Percentiles rank a stretch among this genome's conserved stretches.
Conservation (phyloP, 2,888 invertebrate species). For the Zele albiditarsus region DNA sequence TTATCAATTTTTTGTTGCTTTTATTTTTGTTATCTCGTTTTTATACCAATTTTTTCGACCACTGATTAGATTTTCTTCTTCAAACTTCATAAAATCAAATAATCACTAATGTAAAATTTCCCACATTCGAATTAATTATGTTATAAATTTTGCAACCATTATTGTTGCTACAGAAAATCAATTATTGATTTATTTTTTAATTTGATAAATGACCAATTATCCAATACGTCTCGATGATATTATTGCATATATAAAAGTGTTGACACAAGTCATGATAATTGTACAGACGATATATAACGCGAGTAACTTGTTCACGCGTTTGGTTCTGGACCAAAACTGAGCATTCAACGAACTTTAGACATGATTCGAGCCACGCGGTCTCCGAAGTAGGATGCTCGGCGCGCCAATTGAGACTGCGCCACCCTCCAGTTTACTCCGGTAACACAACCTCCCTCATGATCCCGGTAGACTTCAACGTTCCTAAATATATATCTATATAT, state of each 20-base stretch:
- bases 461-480: slow-evolving; percentile 35
- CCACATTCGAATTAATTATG: no score
- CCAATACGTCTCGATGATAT: not conserved
- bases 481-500: slow-evolving; percentile 22
- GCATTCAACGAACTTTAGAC: slow-evolving; percentile 51
- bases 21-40: not conserved
- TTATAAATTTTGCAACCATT: no score
- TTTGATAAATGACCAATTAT: not conserved
- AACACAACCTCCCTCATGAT: slow-evolving; percentile 56
- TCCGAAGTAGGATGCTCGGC: slow-evolving; percentile 64
- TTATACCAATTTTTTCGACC: no score
- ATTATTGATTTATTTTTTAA: not conserved
- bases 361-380: slow-evolving; percentile 56
- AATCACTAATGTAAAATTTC: no score
- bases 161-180: no score
- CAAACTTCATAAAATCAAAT: no score
- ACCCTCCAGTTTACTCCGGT: slow-evolving; percentile 56
- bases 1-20: not conserved
- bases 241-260: not conserved
- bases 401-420: slow-evolving; percentile 67
- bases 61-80: no score
- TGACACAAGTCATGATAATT: not conserved
- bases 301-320: slow-evolving; percentile 44
- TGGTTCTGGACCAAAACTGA: slow-evolving; percentile 64
- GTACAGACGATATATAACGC: not conserved